phyloP scores from a whole-genome alignment of 2,888 invertebrate species.

The Lepidochitona cinerea region DNA sequence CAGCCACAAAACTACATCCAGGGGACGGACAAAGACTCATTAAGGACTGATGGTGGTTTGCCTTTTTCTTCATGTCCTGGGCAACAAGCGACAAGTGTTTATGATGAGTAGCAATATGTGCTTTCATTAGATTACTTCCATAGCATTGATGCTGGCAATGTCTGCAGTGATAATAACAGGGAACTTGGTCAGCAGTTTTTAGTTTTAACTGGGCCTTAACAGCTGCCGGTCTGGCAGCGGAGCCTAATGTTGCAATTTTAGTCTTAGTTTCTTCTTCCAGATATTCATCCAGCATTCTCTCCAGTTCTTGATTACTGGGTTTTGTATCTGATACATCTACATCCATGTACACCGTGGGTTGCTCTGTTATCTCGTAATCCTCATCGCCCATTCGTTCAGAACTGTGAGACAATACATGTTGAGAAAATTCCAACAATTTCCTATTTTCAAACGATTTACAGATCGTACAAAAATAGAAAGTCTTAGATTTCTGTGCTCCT shows the following conservation, averaged over 20 bases:
- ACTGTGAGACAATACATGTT: too few relatives aligned
- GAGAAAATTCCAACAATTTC: background rate
- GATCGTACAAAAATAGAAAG: background rate
- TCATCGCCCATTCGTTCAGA: background rate
- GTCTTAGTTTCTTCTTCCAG: constrained; percentile 27
- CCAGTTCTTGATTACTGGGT: constrained; percentile 27
- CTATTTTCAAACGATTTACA: background rate
- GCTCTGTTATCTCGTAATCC: background rate
- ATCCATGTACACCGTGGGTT: constrained; percentile 13
- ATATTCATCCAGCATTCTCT: constrained; percentile 33
- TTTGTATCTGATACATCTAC: constrained; percentile 10
- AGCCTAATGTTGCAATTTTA: constrained; percentile 16
- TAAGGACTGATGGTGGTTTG: background rate
- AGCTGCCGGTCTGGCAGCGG: constrained; percentile 38
- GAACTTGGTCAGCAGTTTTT: constrained; percentile 29
- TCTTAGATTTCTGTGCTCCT: too few relatives aligned
- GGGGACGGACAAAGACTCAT: background rate
- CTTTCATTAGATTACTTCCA: constrained; percentile 36
- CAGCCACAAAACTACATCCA: background rate
- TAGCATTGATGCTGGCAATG: constrained; percentile 33
- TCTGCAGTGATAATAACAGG: constrained; percentile 37
- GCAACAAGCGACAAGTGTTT: background rate
- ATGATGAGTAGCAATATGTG: constrained; percentile 31
- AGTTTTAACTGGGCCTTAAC: constrained; percentile 32
- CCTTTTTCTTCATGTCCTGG: background rate